Evolutionary conservation across 2,888 invertebrate genomes (phyloP).

Genomic region (Ochlodes sylvanus): DNA sequence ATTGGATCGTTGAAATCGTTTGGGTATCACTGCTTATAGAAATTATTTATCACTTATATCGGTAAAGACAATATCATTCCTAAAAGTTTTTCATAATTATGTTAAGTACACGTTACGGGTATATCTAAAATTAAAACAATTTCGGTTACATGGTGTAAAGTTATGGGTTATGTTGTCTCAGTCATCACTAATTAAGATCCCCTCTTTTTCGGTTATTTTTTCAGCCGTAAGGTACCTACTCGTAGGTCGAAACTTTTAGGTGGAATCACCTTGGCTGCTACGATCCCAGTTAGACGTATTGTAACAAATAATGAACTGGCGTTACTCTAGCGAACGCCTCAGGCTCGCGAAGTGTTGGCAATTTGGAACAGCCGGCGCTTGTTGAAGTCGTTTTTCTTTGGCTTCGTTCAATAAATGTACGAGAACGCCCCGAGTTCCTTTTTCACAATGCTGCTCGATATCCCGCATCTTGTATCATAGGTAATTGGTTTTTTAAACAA

Average conservation of each 20-base stretch:
- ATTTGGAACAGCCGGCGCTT: conserved; percentile 76
- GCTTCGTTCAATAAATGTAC: conserved; percentile 76
- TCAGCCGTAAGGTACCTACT: background rate
- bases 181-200: too few relatives aligned
- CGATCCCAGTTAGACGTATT: conserved; percentile 59
- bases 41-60: too few relatives aligned
- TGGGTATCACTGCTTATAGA: too few relatives aligned
- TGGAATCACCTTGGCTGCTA: conserved; percentile 28
- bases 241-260: conserved; percentile 28
- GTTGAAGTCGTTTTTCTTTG: conserved; percentile 76
- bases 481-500: conserved; percentile 27
- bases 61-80: too few relatives aligned
- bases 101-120: too few relatives aligned
- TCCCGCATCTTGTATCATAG: conserved; percentile 43
- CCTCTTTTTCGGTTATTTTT: too few relatives aligned
- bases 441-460: conserved; percentile 65
- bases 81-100: too few relatives aligned
- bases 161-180: too few relatives aligned
- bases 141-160: too few relatives aligned
- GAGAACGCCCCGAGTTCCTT: conserved; percentile 58
- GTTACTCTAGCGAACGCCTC: conserved; percentile 67
- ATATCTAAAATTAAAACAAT: too few relatives aligned
- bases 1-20: too few relatives aligned
- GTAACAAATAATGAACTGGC: conserved; percentile 76
- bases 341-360: conserved; percentile 69